phyloP scores from a whole-genome alignment of 2,113 vertebrate genomes.

The human (Homo sapiens) region GRCh38 chr1:69712501-69713000 shows the following conservation, averaged over 20 bases:
- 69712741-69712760: conserved; percentile 15
- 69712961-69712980: not conserved
- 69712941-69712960: not conserved
- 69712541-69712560: too few species aligned
- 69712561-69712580: too few species aligned
- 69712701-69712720: not conserved
- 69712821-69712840: rapidly evolving
- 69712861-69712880: not conserved
- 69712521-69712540: too few species aligned
- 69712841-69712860: not conserved
- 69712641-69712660: not conserved
- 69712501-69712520: too few species aligned
- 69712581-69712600: too few species aligned
- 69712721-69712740: not conserved
- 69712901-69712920: not conserved
- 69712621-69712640: not conserved
- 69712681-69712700: not conserved
- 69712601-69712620: too few species aligned
- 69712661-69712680: not conserved
- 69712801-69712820: not conserved
- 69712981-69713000: not conserved
- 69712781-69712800: not conserved
- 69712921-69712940: not conserved
- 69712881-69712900: not conserved
- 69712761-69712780: rapidly evolving